Evolutionary conservation across 2,888 invertebrate species (phyloP), one percentile per base, ranked within the genome.

Genomic region (Phytoseiulus persimilis): DNA sequence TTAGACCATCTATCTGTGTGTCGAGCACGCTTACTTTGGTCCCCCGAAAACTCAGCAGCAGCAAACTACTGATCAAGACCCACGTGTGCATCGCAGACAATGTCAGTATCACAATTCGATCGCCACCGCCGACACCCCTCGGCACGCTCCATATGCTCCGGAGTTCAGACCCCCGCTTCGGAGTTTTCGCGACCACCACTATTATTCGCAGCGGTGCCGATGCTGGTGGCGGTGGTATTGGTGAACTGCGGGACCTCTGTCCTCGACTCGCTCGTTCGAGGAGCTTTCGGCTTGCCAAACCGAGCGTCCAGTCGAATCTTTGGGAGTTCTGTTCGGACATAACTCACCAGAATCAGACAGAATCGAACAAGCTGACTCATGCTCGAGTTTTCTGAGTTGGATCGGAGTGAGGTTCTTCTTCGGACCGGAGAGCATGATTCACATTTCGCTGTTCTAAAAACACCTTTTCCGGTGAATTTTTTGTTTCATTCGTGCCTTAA

Each of bases 21-120:
- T 65, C 65, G 65, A 65, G 18, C 65, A 65, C 65, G 65, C 65
- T 65, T 65, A 65, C 65, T 65, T 65, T 65, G 5, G 65, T 65
- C 65, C 65, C 65, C 65, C 65, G 65, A 65, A n/a, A 65, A 65
- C 65, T 65, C 65, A 65, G 65, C 65, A 65, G 65, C 65, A 65
- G 65, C 65, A 65, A 65, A 65, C 65, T 65, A 65, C 65, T 65
- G 65, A 65, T 65, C 65, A 6, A 65, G 65, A 65, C 65, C 65
- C 65, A 65, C 65, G 65, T 65, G 65, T 65, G 65, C 65, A 65
- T 65, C 65, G 65, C 65, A 65, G 65, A 65, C 65, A 65, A 65
- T 65, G 65, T 65, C 65, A 65, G 65, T 65, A 65, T 65, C 65
- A 65, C 65, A 65, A 65, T 65, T 65, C 65, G 65, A 65, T 65